phyloP scores from a whole-genome alignment of 2,797 vertebrate genomes.

The Simalia tracyae region DNA sequence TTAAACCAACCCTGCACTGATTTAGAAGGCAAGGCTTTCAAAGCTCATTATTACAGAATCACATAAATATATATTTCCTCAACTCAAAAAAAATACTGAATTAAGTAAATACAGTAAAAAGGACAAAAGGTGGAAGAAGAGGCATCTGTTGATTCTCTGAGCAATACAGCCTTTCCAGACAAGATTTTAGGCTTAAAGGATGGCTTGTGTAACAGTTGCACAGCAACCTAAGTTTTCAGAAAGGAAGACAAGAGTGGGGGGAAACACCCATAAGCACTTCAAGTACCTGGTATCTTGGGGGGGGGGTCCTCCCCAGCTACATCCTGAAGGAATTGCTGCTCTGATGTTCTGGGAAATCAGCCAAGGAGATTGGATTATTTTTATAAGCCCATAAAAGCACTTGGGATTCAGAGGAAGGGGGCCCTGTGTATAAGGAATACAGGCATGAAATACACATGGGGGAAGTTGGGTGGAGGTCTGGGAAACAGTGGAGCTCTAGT shows the following conservation, averaged over 20 bases:
- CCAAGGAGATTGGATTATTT: slow-evolving; percentile 64
- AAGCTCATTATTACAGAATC: background rate
- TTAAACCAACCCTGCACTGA: background rate
- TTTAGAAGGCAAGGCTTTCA: background rate
- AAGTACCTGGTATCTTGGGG: background rate
- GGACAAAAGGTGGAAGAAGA: background rate
- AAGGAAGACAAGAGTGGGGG: background rate
- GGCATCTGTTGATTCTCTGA: background rate
- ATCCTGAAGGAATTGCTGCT: slow-evolving; percentile 42
- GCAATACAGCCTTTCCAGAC: background rate
- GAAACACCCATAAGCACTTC: background rate
- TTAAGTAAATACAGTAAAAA: background rate
- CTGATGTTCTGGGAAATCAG: slow-evolving; percentile 59
- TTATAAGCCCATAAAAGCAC: slow-evolving; percentile 53
- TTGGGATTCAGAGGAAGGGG: slow-evolving; percentile 37
- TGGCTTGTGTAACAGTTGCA: background rate
- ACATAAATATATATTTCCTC: background rate
- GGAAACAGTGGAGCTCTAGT: background rate
- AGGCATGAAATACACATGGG: slow-evolving; percentile 20
- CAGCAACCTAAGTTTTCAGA: background rate
- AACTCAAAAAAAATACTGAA: background rate
- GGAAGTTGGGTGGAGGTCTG: background rate
- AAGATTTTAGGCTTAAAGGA: background rate
- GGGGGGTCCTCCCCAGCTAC: slow-evolving; percentile 21
- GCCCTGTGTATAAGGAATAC: slow-evolving; percentile 6